A percentile compares a stretch with the other conserved stretches of the same genome.
Evolutionary conservation across 2,888 invertebrate genomes (phyloP).

Genomic region (Caradrina clavipalpis): DNA sequence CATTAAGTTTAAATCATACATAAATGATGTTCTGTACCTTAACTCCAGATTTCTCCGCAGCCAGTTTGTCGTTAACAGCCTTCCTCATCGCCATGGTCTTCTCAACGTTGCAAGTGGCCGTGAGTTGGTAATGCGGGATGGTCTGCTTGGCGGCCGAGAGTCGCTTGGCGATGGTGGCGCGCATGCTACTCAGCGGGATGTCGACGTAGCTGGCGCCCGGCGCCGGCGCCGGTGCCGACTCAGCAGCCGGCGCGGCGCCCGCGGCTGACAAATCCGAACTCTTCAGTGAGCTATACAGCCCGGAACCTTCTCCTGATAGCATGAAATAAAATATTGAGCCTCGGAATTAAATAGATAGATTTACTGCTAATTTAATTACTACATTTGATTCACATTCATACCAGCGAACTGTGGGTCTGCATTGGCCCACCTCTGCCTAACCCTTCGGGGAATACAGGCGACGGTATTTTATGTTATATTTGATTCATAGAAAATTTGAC

Average conservation of each 20-base stretch:
- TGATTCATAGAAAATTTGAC: background rate
- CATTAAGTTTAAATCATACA: too few relatives aligned
- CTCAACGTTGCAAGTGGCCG: conserved; percentile 96
- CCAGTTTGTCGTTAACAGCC: conserved; percentile 94
- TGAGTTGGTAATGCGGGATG: conserved; percentile 99
- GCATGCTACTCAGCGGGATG: conserved; percentile 95
- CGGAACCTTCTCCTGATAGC: conserved; percentile 93
- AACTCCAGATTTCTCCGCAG: conserved; percentile 92
- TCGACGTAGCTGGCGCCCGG: conserved; percentile 92
- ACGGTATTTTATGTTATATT: too few relatives aligned
- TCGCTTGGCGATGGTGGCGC: conserved; percentile 97
- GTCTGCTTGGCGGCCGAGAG: conserved; percentile 97
- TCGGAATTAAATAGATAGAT: conserved; percentile 1
- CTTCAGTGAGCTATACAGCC: conserved; percentile 96
- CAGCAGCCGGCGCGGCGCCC: conserved; percentile 53
- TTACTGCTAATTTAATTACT: background rate
- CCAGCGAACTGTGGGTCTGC: too few relatives aligned
- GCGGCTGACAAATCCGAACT: conserved; percentile 93
- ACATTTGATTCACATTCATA: too few relatives aligned
- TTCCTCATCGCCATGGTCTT: conserved; percentile 94
- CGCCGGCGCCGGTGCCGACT: conserved; percentile 69
- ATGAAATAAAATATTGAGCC: conserved; percentile 59
- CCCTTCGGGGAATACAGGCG: too few relatives aligned
- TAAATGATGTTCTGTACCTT: conserved; percentile 89
- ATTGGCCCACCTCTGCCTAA: too few relatives aligned